These are phyloP conservation scores for Argyresthia goedartella DNA, from an alignment of 2,888 invertebrate species.

Conservation along the genomic window DNA sequence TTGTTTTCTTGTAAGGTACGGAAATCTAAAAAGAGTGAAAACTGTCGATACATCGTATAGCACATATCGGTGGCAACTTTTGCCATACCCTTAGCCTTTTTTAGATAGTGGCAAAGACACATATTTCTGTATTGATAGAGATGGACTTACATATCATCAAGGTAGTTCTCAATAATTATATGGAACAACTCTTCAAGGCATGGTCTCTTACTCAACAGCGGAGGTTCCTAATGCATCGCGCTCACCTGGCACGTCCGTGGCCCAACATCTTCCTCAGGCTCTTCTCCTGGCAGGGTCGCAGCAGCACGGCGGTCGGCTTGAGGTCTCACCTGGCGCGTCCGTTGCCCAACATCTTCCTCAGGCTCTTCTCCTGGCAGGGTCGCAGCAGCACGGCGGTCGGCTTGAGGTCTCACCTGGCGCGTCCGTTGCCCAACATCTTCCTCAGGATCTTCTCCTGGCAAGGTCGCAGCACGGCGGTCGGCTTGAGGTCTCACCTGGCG, in stretches of 20 bases:
- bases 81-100: no score
- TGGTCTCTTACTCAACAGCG: no score
- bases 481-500: slow-evolving; percentile 86
- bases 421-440: slow-evolving; percentile 99
- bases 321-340: slow-evolving; percentile 92
- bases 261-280: slow-evolving; percentile 99
- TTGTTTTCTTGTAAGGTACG: no score
- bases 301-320: slow-evolving; percentile 92
- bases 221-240: slow-evolving; percentile 90
- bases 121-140: no score
- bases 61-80: no score
- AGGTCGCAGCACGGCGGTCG: slow-evolving; percentile 94
- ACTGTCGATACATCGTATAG: no score
- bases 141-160: no score
- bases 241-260: slow-evolving; percentile 92
- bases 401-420: slow-evolving; percentile 85
- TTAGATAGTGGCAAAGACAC: no score
- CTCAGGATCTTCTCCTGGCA: slow-evolving; percentile 99
- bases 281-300: slow-evolving; percentile 99
- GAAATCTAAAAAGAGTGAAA: no score
- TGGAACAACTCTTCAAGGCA: no score
- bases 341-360: slow-evolving; percentile 98
- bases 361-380: slow-evolving; percentile 99
- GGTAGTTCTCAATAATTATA: no score
- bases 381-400: slow-evolving; percentile 95